Evolutionary conservation across 2,888 invertebrate species (phyloP).

Genomic region (Tachystola acroxantha): DNA sequence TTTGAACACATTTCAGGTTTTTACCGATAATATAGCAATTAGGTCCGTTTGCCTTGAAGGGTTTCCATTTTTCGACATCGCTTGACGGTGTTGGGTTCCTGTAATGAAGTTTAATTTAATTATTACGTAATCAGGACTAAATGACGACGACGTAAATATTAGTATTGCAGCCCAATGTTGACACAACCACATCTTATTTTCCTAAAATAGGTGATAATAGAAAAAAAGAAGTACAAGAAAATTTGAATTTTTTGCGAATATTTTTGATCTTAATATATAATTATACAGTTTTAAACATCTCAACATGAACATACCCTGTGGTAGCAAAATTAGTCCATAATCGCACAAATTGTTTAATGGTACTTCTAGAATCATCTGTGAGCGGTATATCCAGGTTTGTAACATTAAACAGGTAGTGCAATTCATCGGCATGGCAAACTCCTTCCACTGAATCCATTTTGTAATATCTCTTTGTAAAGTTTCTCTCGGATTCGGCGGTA

Average conservation of each 20-base stretch:
- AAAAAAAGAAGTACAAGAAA: too few species aligned
- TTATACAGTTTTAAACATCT: too few species aligned
- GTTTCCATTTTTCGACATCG: constrained; percentile 42
- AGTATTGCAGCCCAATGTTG: too few species aligned
- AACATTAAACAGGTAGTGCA: constrained; percentile 56
- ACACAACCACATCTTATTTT: too few species aligned
- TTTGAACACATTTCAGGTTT: constrained; percentile 32
- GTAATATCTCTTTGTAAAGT: constrained; percentile 51
- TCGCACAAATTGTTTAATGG: constrained; percentile 42
- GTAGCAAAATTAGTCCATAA: constrained; percentile 61
- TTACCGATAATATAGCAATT: constrained; percentile 51
- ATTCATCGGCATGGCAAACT: constrained; percentile 64
- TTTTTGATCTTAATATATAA: too few species aligned
- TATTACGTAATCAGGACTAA: too few species aligned
- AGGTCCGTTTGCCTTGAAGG: constrained; percentile 42
- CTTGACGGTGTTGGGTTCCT: constrained; percentile 55
- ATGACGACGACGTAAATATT: too few species aligned
- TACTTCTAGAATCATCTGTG: constrained; percentile 40
- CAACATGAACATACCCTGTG: constrained; percentile 57
- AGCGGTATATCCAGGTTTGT: constrained; percentile 53
- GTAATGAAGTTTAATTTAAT: constrained; percentile 19
- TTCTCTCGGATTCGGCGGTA: constrained; percentile 56
- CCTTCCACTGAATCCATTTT: constrained; percentile 50
- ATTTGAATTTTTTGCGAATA: too few species aligned
- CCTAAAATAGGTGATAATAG: too few species aligned